A percentile compares a stretch with the other conserved stretches of the same genome.
These are phyloP conservation scores for Tenrec ecaudatus DNA, from an alignment of 2,113 vertebrate species.

Conservation along the genomic window DNA sequence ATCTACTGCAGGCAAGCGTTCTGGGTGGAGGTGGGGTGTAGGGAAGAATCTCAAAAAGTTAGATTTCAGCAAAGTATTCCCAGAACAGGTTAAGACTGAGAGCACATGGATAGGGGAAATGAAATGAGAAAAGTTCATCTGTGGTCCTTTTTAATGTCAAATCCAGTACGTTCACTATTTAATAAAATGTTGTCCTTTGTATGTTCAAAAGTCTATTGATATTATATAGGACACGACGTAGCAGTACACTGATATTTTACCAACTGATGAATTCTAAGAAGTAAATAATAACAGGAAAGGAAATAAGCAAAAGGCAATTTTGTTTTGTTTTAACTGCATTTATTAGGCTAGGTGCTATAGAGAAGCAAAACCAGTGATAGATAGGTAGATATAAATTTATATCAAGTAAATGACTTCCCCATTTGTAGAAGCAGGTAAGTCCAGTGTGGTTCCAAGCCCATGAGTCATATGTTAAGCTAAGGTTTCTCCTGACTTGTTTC, in stretches of 20 bases:
- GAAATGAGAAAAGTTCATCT: slow-evolving; percentile 9
- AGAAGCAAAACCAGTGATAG: no score
- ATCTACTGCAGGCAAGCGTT: slow-evolving; percentile 32
- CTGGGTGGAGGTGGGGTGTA: not conserved
- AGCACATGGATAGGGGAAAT: slow-evolving; percentile 1
- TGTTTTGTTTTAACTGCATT: not conserved
- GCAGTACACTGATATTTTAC: slow-evolving; percentile 2
- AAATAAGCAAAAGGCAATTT: slow-evolving; percentile 35
- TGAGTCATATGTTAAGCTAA: no score
- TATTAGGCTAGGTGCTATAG: no score
- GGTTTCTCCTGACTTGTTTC: no score
- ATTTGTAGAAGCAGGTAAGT: no score
- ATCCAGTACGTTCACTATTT: slow-evolving; percentile 6
- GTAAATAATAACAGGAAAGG: slow-evolving; percentile 24
- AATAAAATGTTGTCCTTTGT: slow-evolving; percentile 18
- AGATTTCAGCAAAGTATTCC: slow-evolving; percentile 40
- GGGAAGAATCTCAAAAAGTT: not conserved
- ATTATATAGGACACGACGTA: not conserved
- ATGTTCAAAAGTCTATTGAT: slow-evolving; percentile 16
- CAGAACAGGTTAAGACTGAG: not conserved
- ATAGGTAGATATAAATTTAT: no score
- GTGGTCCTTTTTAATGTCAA: slow-evolving; percentile 42
- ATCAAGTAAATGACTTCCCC: no score
- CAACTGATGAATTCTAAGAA: slow-evolving; percentile 42
- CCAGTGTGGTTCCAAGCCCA: no score